These are phyloP conservation scores for Macrotis lagotis DNA, from an alignment of 2,113 vertebrate genomes.

Conservation along the genomic window DNA sequence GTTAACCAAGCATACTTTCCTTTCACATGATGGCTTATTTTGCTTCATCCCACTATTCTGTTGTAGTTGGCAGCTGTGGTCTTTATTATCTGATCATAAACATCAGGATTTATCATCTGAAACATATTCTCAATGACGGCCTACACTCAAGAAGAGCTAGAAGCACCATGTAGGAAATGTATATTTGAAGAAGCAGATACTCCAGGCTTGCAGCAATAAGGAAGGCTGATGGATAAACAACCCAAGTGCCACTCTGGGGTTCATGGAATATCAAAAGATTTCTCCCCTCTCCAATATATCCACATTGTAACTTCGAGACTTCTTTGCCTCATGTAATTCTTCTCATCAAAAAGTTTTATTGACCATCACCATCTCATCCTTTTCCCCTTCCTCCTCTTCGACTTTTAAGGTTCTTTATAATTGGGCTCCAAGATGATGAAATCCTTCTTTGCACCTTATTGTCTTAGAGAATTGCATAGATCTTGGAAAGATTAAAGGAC, in stretches of 20 bases:
- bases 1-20: constrained; percentile 1
- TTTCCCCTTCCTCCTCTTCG: background rate
- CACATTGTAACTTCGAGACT: no score
- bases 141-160: no score
- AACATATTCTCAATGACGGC: no score
- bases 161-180: no score
- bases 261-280: no score
- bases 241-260: no score
- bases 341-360: background rate
- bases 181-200: no score
- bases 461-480: background rate
- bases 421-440: background rate
- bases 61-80: background rate
- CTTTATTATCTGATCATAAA: constrained; percentile 15
- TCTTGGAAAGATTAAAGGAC: background rate
- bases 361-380: no score
- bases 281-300: no score
- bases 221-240: no score
- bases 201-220: no score
- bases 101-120: background rate
- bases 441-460: background rate
- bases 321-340: no score
- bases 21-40: background rate
- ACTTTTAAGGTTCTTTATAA: background rate
- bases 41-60: background rate